Conservation (phyloP, 1,140 invertebrate species). For the Zaprionus davidi region DNA sequence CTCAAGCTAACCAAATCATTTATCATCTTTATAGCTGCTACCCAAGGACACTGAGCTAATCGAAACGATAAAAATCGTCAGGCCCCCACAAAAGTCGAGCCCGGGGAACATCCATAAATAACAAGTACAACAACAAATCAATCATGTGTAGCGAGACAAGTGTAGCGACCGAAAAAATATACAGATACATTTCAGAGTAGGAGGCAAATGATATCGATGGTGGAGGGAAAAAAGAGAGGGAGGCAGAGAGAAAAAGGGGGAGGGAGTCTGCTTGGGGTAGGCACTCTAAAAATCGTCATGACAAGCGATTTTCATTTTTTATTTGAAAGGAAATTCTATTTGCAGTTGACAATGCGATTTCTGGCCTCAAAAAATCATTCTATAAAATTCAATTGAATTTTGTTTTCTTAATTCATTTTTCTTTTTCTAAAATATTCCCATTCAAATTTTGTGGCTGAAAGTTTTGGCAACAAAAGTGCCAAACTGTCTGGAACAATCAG, state of each 20-base stretch:
- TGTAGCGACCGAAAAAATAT: neutral
- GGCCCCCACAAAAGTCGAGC: constrained; percentile 14
- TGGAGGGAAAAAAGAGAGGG: neutral
- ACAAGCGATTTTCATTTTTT: constrained; percentile 9
- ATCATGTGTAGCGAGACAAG: constrained; percentile 41
- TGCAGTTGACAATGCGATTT: constrained; percentile 19
- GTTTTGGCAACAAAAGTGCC: constrained; percentile 40
- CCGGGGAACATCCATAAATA: constrained; percentile 34
- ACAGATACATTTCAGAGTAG: neutral
- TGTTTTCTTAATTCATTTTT: constrained; percentile 5
- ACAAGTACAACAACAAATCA: constrained; percentile 36
- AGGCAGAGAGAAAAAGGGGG: neutral
- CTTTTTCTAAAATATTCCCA: neutral
- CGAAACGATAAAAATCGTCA: constrained; percentile 58
- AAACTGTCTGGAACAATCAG: constrained; percentile 49
- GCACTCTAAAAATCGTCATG: constrained; percentile 5
- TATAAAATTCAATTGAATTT: constrained; percentile 10
- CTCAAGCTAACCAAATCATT: constrained; percentile 53
- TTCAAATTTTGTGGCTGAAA: constrained; percentile 9
- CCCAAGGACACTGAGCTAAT: constrained; percentile 67
- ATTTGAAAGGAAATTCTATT: neutral
- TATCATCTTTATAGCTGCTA: constrained; percentile 73
- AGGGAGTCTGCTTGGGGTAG: neutral
- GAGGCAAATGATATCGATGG: neutral
- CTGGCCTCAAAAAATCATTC: constrained; percentile 9